Base-by-base conservation (phyloP, 2,113 vertebrate species). In the Notothenia coriiceps region DNA sequence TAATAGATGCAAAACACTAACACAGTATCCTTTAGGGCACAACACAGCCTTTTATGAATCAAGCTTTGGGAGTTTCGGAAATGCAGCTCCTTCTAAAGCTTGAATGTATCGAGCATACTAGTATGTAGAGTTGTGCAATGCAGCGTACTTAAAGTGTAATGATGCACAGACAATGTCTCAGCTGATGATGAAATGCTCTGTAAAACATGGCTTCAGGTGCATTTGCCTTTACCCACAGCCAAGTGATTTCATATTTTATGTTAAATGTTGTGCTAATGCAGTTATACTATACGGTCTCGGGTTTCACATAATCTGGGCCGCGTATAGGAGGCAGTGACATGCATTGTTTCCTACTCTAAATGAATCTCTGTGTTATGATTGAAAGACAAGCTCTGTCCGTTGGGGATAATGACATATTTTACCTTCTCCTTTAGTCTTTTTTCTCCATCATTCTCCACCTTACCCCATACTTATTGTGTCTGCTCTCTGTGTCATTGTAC, bases 121-220 rank as follows among this genome's bases (percentile, higher is more conserved):
- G 22, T 8, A 47, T 51, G 63, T 79, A 55, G 63, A 70, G 62
- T 55, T 65, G 82, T 80, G 78, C 70, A 80, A 74, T 61, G 61
- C 73, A 60, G 74, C 43, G 7, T 67, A 73, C 85, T 76, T 73
- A 57, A 67, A 83, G 72, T 64, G 55, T 49, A 75, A 82, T 56
- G 20, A 66, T 80, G 70, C 71, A 57, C 46, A 72, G 35, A 86
- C 79, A 80, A 86, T 69, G 47, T 69, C 82, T 80, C 6, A 6
- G 66, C 60, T 56, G 69, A 80, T 92, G 90, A 93, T 92, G 89
- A 92, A 92, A 93, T 49, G 60, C 54, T 70, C 69, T 85, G 72
- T 78, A 87, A 87, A 84, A 76, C 15, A 52, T 78, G 74, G 62
- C 84, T 84, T 83, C 61, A 78, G 80, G 84, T 77, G 54, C 43